phyloP scores from a whole-genome alignment of 1,140 invertebrate genomes.

The Cyphomyrmex costatus region DNA sequence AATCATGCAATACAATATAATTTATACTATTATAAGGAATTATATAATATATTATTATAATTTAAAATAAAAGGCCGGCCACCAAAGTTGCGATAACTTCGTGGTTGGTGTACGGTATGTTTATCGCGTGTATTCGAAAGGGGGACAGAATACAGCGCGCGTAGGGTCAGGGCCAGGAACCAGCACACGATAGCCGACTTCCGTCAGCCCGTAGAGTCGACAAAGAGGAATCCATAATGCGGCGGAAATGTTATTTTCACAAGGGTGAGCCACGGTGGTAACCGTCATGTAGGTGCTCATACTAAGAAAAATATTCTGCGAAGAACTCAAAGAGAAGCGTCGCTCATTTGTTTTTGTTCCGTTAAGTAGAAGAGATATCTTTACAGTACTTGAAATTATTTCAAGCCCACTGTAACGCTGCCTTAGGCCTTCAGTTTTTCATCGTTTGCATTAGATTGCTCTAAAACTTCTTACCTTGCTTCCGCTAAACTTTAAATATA shows the following conservation, averaged over 20 bases:
- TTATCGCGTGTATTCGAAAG: conserved; percentile 39
- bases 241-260: conserved; percentile 73
- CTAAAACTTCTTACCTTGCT: too few species aligned
- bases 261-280: conserved; percentile 66
- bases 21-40: neutral
- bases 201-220: conserved; percentile 73
- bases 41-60: neutral
- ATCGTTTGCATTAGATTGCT: too few species aligned
- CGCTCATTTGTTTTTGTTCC: neutral
- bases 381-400: neutral
- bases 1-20: neutral
- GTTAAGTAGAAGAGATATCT: neutral
- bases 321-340: neutral
- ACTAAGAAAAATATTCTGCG: conserved; percentile 52
- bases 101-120: conserved; percentile 32
- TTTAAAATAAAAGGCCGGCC: conserved; percentile 6
- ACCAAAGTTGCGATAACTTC: conserved; percentile 29
- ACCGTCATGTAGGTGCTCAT: conserved; percentile 62
- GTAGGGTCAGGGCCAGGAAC: conserved; percentile 73
- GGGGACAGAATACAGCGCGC: conserved; percentile 43
- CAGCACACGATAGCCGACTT: conserved; percentile 72
- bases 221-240: conserved; percentile 77
- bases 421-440: too few species aligned
- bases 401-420: neutral
- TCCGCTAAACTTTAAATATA: too few species aligned